phyloP scores from a whole-genome alignment of 2,888 invertebrate species.

The Dryococelus australis region DNA sequence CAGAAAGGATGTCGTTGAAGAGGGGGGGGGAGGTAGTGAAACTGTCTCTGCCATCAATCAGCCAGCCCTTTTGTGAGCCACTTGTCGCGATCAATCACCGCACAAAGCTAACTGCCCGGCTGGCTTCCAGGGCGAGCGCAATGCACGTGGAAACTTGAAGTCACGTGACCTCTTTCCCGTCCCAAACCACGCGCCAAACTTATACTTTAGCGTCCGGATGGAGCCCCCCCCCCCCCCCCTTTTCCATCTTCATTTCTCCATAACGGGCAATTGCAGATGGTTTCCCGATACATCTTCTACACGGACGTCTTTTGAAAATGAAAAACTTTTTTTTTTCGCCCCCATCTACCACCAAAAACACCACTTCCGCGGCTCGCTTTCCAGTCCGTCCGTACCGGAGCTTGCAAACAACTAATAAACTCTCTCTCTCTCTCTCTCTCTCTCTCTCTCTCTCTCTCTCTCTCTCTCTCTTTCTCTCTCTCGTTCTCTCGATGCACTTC shows the following conservation, averaged over 20 bases:
- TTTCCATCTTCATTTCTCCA: background rate
- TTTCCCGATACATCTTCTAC: background rate
- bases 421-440: background rate
- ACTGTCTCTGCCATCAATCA: background rate
- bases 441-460: too few relatives aligned
- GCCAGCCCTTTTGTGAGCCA: background rate
- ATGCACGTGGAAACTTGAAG: background rate
- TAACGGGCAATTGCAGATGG: background rate
- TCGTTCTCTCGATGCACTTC: background rate
- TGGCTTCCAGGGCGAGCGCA: background rate
- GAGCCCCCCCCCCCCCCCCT: background rate
- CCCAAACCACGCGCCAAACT: background rate
- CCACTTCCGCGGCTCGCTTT: background rate
- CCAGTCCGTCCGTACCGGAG: background rate
- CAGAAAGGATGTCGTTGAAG: too few relatives aligned
- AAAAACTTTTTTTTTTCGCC: background rate
- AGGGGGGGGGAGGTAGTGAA: background rate
- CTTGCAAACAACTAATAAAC: background rate
- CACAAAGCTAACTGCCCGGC: background rate
- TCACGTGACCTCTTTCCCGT: background rate
- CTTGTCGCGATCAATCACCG: background rate
- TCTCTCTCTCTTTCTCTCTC: too few relatives aligned
- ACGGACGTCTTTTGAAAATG: conserved; percentile 7
- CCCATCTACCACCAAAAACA: background rate
- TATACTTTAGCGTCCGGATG: background rate